phyloP scores from a whole-genome alignment of 2,797 vertebrate genomes.

The Labeo calbasu region DNA sequence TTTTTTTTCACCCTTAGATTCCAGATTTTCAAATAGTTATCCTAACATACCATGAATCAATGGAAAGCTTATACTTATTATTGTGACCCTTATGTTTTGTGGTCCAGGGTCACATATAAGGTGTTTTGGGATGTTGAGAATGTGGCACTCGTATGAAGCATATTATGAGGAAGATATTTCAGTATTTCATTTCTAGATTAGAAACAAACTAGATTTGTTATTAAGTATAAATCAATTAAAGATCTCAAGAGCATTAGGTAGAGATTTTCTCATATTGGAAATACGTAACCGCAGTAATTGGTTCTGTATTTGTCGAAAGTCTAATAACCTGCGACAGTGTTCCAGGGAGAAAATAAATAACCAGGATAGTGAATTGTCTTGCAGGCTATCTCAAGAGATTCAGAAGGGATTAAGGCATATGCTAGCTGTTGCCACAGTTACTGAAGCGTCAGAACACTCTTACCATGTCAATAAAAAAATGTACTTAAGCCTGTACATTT shows the following conservation, averaged over 20 bases:
- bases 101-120: too few relatives aligned
- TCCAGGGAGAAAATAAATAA: not conserved
- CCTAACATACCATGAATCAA: too few relatives aligned
- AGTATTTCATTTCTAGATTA: not conserved
- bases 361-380: not conserved
- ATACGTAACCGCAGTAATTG: not conserved
- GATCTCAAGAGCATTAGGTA: not conserved
- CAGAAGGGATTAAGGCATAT: not conserved
- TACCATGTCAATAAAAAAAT: slow-evolving; percentile 1
- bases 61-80: too few relatives aligned
- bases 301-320: not conserved
- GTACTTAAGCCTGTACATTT: not conserved
- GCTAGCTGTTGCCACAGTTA: slow-evolving; percentile 20
- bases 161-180: not conserved
- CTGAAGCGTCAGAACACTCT: not conserved
- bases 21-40: too few relatives aligned
- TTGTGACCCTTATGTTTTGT: too few relatives aligned
- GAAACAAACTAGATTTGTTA: not conserved
- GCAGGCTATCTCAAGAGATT: not conserved
- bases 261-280: not conserved
- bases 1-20: too few relatives aligned
- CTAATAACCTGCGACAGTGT: not conserved
- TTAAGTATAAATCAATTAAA: not conserved
- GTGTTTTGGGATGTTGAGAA: not conserved
- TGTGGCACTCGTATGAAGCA: not conserved